Conservation (phyloP, 2,113 vertebrate genomes). For the Hiodon tergisus region DNA sequence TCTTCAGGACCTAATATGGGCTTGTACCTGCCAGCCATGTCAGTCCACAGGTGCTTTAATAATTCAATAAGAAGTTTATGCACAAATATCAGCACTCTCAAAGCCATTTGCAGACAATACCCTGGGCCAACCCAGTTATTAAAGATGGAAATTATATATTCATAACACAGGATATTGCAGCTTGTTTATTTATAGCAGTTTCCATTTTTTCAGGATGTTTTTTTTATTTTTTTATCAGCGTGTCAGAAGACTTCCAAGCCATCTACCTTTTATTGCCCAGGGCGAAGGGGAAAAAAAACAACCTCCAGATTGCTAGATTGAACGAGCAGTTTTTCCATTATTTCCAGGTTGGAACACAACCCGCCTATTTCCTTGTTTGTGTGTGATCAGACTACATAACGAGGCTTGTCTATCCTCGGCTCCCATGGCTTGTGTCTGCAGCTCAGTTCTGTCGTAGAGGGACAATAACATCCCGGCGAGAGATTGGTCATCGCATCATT, state of each 20-base stretch:
- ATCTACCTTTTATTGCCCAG: slow-evolving; percentile 70
- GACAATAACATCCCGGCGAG: slow-evolving; percentile 36
- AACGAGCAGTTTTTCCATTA: slow-evolving; percentile 69
- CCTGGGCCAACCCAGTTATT: slow-evolving; percentile 79
- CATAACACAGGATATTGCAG: slow-evolving; percentile 89
- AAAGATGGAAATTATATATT: slow-evolving; percentile 91
- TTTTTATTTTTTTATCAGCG: slow-evolving; percentile 79
- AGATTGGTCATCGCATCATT: slow-evolving; percentile 32
- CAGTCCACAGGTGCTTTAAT: slow-evolving; percentile 55
- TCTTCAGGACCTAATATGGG: slow-evolving; percentile 11
- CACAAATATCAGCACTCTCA: slow-evolving; percentile 72
- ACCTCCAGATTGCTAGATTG: slow-evolving; percentile 68
- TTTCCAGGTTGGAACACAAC: slow-evolving; percentile 65
- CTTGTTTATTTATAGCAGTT: slow-evolving; percentile 90
- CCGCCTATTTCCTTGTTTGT: slow-evolving; percentile 54
- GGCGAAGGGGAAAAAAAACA: slow-evolving; percentile 47
- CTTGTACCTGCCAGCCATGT: slow-evolving; percentile 37
- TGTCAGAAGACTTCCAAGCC: slow-evolving; percentile 76
- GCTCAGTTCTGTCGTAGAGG: slow-evolving; percentile 36
- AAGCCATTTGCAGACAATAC: slow-evolving; percentile 73
- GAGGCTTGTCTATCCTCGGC: slow-evolving; percentile 38
- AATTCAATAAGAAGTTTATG: slow-evolving; percentile 66
- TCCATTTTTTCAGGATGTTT: slow-evolving; percentile 76
- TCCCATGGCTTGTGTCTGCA: slow-evolving; percentile 1
- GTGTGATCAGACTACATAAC: slow-evolving; percentile 50